Evolutionary conservation across 2,888 invertebrate genomes (phyloP).

Genomic region (Aphidius colemani): DNA sequence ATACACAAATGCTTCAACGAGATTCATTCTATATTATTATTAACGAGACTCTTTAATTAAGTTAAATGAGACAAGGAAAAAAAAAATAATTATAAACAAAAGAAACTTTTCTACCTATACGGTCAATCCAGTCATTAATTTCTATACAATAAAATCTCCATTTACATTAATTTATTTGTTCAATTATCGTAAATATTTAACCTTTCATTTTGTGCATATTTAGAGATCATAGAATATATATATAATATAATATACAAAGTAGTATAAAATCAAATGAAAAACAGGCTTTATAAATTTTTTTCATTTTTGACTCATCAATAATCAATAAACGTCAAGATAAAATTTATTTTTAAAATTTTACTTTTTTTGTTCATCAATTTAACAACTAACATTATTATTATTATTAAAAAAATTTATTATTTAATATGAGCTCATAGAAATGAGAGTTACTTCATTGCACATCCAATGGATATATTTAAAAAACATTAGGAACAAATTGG

Average conservation of each 20-base stretch:
- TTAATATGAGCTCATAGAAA: background rate
- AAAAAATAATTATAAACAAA: conserved; percentile 11
- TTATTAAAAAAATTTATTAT: too few species aligned
- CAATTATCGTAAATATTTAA: conserved; percentile 31
- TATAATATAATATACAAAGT: conserved; percentile 58
- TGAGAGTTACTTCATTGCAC: too few species aligned
- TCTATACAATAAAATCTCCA: conserved; percentile 42
- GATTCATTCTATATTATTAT: too few species aligned
- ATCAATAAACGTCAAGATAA: conserved; percentile 34
- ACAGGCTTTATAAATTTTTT: conserved; percentile 53
- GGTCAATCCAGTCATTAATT: conserved; percentile 44
- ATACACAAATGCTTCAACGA: too few species aligned
- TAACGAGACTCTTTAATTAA: background rate
- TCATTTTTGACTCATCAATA: conserved; percentile 28
- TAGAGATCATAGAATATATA: conserved; percentile 57
- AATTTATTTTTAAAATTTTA: conserved; percentile 7
- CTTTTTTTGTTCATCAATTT: background rate
- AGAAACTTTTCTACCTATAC: conserved; percentile 33
- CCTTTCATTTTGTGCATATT: conserved; percentile 56
- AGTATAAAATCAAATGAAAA: conserved; percentile 58
- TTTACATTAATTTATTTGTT: conserved; percentile 50
- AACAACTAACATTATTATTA: too few species aligned
- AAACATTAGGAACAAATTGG: too few species aligned
- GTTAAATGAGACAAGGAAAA: conserved; percentile 1
- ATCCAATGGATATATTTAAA: too few species aligned